These are phyloP conservation scores for Micronycteris hirsuta DNA, from an alignment of 2,113 vertebrate species.

Conservation along the genomic window DNA sequence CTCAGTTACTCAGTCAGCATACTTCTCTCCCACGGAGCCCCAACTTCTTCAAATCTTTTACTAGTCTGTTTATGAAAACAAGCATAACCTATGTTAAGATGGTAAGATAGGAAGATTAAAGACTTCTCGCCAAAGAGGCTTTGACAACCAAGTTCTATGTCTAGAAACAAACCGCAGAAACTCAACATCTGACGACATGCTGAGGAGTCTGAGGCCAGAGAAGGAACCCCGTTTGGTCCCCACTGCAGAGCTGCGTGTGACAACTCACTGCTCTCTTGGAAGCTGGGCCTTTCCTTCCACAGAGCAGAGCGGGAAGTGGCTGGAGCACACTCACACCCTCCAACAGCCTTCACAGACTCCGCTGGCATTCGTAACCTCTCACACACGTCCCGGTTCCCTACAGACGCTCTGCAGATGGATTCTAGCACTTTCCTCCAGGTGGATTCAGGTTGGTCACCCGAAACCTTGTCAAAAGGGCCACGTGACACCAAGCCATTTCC, in stretches of 20 bases:
- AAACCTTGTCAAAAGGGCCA: constrained; percentile 27
- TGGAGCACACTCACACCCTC: background rate
- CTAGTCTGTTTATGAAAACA: constrained; percentile 64
- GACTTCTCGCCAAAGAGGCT: constrained; percentile 51
- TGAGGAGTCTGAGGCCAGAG: background rate
- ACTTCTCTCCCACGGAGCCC: background rate
- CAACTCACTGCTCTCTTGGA: background rate
- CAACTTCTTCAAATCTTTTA: constrained; percentile 43
- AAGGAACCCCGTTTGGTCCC: background rate
- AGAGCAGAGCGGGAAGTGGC: background rate
- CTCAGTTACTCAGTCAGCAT: constrained; percentile 35
- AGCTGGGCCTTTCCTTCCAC: background rate
- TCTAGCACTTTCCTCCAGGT: background rate
- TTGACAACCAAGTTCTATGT: constrained; percentile 50
- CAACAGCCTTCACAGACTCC: background rate
- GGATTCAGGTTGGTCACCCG: background rate
- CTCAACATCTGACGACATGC: background rate
- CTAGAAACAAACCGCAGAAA: constrained; percentile 52
- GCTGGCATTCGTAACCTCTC: background rate
- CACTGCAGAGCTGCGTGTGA: background rate
- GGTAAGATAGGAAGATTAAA: constrained; percentile 66
- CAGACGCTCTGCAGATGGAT: background rate
- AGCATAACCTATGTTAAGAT: constrained; percentile 67
- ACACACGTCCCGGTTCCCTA: background rate
- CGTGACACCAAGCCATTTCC: constrained; percentile 19